Conservation (phyloP, 2,113 vertebrate species). For the Natator depressus region DNA sequence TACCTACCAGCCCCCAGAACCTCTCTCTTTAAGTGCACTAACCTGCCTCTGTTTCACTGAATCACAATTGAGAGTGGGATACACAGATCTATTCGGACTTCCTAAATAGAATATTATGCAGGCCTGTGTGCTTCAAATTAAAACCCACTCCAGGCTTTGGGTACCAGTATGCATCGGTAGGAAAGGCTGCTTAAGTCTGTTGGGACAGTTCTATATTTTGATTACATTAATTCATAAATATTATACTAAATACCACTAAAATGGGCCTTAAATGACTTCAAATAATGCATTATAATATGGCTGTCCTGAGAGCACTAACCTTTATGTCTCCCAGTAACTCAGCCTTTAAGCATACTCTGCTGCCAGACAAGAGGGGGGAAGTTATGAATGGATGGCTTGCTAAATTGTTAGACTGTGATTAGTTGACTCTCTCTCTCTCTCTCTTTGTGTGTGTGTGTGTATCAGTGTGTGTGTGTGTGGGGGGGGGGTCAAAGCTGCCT, state of each 20-base stretch:
- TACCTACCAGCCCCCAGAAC: not conserved
- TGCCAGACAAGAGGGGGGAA: conserved; percentile 69
- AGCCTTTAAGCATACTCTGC: conserved; percentile 74
- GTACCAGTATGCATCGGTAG: conserved; percentile 65
- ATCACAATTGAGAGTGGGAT: conserved; percentile 63
- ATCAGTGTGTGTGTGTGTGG: not conserved
- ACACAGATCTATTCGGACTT: conserved; percentile 70
- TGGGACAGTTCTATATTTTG: conserved; percentile 79
- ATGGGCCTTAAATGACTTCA: conserved; percentile 84
- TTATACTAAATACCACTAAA: conserved; percentile 85
- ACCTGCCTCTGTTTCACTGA: conserved; percentile 8
- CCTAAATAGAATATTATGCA: conserved; percentile 70
- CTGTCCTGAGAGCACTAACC: conserved; percentile 84
- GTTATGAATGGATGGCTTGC: conserved; percentile 80
- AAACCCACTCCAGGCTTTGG: conserved; percentile 59
- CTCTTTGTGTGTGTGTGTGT: not conserved
- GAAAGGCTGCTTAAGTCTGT: conserved; percentile 74
- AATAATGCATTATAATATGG: conserved; percentile 83
- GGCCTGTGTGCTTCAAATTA: conserved; percentile 74
- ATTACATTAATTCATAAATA: conserved; percentile 88
- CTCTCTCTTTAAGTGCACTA: conserved; percentile 28
- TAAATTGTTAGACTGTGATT: conserved; percentile 72
- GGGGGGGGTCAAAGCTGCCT: conserved; percentile 45
- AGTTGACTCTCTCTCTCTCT: conserved; percentile 23
- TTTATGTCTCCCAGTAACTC: conserved; percentile 81